phyloP scores from a whole-genome alignment of 2,113 vertebrate species.

The Sialia sialis region DNA sequence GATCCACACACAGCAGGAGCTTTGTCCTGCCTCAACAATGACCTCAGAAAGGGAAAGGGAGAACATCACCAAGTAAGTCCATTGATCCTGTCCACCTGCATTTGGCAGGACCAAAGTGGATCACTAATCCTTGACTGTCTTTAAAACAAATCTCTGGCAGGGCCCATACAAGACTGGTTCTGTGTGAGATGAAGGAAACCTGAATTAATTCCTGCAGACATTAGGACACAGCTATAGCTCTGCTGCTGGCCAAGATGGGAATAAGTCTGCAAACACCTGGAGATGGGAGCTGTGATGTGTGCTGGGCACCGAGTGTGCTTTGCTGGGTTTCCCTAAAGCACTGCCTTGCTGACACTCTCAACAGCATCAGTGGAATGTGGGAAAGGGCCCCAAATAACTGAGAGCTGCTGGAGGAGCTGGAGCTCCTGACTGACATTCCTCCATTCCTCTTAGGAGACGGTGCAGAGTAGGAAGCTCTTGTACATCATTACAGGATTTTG shows the following conservation, averaged over 20 bases:
- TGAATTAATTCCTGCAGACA: background rate
- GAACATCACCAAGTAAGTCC: background rate
- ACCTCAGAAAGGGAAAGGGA: background rate
- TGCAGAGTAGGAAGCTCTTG: background rate
- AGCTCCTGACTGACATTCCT: background rate
- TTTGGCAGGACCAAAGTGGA: background rate
- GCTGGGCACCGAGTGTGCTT: background rate
- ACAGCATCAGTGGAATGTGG: background rate
- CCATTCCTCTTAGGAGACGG: background rate
- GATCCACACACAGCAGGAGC: background rate
- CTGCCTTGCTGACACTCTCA: background rate
- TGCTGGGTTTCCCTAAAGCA: background rate
- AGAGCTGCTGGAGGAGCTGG: background rate
- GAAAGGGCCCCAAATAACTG: background rate
- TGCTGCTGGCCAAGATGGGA: background rate
- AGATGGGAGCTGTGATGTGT: rapidly evolving
- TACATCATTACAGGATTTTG: background rate
- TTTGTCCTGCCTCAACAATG: background rate
- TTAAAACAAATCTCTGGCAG: background rate
- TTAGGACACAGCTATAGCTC: background rate
- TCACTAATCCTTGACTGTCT: background rate
- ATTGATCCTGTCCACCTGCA: background rate
- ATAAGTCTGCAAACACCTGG: background rate
- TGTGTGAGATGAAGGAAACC: background rate
- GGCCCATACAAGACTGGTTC: background rate